Conservation (phyloP, 2,888 invertebrate genomes). For the Agonopterix arenella region DNA sequence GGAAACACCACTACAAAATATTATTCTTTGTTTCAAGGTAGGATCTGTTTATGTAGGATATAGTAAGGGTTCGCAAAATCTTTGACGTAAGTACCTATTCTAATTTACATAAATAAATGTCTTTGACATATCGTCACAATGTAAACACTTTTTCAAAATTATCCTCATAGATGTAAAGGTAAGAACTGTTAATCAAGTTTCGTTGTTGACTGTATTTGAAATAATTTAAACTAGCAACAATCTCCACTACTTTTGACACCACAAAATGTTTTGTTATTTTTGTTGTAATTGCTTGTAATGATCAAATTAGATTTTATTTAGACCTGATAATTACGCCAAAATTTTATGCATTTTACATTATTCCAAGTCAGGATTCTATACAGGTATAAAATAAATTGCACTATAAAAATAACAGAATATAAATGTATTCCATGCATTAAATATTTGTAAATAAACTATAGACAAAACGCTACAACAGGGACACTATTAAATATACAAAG, state of each 20-base stretch:
- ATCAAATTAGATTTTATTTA: no score
- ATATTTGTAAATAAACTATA: constrained; percentile 10
- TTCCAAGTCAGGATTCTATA: constrained; percentile 6
- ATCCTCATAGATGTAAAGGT: no score
- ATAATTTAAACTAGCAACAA: no score
- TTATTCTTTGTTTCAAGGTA: constrained; percentile 31
- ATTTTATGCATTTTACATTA: not conserved
- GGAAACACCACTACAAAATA: constrained; percentile 52
- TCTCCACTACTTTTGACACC: no score
- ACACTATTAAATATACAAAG: not conserved
- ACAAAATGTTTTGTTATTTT: no score
- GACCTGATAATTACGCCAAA: no score
- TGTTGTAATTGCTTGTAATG: no score
- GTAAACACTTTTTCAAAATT: no score
- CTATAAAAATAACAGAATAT: constrained; percentile 41
- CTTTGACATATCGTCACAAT: no score
- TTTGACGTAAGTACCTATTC: constrained; percentile 2
- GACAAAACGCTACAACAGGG: not conserved
- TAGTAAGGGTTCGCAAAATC: no score
- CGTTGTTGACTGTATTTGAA: no score
- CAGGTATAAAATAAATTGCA: constrained; percentile 36
- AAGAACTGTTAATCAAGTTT: no score
- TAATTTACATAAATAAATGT: not conserved
- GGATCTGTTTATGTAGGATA: not conserved
- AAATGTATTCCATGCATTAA: constrained; percentile 24